phyloP scores from a whole-genome alignment of 2,113 vertebrate species.

The Craseonycteris thonglongyai region DNA sequence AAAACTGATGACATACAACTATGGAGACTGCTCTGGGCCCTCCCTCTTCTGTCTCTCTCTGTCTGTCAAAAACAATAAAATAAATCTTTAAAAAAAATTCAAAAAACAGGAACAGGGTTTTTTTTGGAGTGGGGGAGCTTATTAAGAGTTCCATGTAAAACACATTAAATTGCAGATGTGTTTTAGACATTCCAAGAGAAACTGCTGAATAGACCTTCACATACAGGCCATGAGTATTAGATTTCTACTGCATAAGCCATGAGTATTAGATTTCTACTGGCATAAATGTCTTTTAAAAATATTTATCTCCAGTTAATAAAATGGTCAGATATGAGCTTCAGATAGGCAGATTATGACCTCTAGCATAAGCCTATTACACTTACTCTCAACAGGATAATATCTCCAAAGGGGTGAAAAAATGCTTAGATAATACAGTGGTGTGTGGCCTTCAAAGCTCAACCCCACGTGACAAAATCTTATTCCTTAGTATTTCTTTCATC shows the following conservation, averaged over 20 bases:
- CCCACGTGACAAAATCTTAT: background rate
- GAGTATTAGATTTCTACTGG: background rate
- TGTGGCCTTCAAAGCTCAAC: background rate
- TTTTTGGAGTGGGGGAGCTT: no score
- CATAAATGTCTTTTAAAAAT: background rate
- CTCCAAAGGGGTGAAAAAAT: background rate
- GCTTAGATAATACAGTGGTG: background rate
- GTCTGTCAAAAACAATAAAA: no score
- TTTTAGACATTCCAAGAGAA: slow-evolving; percentile 1
- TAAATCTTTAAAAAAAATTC: no score
- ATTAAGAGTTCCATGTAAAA: background rate
- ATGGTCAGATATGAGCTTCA: background rate
- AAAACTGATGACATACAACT: no score
- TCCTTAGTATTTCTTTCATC: background rate
- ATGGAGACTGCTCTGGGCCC: no score
- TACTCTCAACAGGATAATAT: background rate
- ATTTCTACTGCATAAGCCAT: background rate
- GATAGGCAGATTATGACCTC: background rate
- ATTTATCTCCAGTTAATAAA: background rate
- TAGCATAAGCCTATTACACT: background rate
- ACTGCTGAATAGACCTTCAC: background rate
- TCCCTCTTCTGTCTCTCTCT: no score
- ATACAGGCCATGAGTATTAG: background rate
- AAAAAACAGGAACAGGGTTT: background rate
- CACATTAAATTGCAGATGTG: background rate